These are phyloP conservation scores for Sinosuthora webbiana DNA, from an alignment of 2,113 vertebrate genomes.

Conservation along the genomic window DNA sequence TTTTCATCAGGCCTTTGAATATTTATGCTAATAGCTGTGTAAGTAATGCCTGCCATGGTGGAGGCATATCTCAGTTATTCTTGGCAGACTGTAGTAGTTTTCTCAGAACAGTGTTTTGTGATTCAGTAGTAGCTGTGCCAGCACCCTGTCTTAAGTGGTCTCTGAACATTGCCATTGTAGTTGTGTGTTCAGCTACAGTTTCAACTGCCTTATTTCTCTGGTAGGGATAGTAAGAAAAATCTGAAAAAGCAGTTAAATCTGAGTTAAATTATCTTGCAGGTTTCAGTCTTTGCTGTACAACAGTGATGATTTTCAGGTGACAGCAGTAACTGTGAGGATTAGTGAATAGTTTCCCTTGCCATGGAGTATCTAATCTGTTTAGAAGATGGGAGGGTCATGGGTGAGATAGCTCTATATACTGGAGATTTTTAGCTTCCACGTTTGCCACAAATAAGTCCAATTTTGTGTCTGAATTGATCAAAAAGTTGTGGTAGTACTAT, in stretches of 20 bases:
- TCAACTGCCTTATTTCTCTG: background rate
- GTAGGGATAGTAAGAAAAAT: background rate
- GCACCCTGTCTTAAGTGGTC: background rate
- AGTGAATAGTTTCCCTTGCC: background rate
- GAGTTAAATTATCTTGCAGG: background rate
- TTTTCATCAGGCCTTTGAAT: background rate
- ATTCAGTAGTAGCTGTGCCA: background rate
- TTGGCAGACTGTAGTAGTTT: slow-evolving; percentile 16
- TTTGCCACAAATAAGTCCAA: background rate
- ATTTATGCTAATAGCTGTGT: background rate
- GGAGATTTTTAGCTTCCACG: background rate
- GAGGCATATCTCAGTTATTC: slow-evolving; percentile 22
- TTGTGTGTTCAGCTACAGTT: background rate
- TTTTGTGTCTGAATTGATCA: background rate
- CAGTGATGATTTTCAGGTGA: background rate
- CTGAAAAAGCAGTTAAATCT: background rate
- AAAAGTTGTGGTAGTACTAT: background rate
- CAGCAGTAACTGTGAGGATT: background rate
- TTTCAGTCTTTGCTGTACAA: background rate
- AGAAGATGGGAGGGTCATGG: background rate
- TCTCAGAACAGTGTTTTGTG: background rate
- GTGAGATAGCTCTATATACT: background rate
- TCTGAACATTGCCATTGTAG: background rate
- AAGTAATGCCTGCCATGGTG: background rate
- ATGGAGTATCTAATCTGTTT: background rate